Evolutionary conservation across 53 echinoderm and acorn worm species (phyloP), one percentile per base, ranked within the genome.

Genomic region (Echinometra lucunter): DNA sequence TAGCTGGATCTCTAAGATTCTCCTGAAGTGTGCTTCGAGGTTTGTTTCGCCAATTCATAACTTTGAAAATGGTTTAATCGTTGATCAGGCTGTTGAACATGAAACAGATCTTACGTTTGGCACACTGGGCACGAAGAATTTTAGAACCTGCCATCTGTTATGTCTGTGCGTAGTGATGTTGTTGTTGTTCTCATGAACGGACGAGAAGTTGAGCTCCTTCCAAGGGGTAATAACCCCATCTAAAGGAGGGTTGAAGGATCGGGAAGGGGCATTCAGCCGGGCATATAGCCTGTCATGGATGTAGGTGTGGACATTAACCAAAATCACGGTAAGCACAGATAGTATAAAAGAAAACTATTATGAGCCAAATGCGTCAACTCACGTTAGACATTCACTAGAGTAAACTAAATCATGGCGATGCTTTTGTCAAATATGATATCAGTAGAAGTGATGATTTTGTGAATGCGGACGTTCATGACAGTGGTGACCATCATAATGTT

Each of bases 281-380:
- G 72, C 10, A 72, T 13, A 11, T 21, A 70, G 75, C 38, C 17
- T 88, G 88, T 56, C 88, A 88, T 88, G 88, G 88, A 88, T 32
- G 45, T 49, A 55, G 88, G 30, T 16, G 56, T 88, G n/a, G 88
- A 88, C 56, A 55, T 88, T 88, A 88, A 88, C 45, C 88, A 88
- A 49, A 88, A 88, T 88, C 88, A 88, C 49, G 88, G 88, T 88
- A 88, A 49, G 88, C 32, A 13, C 32, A 72, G 72, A 72, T 13
- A 4, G 12, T 3, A 35, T 30, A 34, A 35, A 28, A 72, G 32
- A 72, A 72, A 34, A 70, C 27, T 10, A 60, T 53, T 53, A 53
- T 53, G 53, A 53, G 8, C 53, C 13, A 53, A 53, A 63, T 63
- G 63, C 25, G 63, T 63, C n/a, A n/a, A n/a, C 3, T 25, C 21